Base-by-base conservation (phyloP, 2,888 invertebrate species). In the Aporophyla lueneburgensis region DNA sequence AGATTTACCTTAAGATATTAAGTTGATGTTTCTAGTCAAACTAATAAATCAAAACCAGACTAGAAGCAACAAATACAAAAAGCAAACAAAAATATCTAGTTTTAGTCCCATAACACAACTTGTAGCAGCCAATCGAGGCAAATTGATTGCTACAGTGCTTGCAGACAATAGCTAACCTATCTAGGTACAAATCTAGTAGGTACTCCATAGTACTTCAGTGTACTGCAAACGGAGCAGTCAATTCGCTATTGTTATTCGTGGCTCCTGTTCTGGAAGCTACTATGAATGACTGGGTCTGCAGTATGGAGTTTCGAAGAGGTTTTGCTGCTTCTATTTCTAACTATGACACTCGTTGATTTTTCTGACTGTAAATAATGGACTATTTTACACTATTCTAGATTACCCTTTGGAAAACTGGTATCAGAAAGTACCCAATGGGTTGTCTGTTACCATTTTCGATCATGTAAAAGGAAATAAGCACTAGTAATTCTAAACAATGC, bases 91-190 rank as follows among this genome's bases (percentile, higher is more conserved):
- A 63, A 46, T 33, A 71, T 12, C n/a, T 33, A 14, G 59, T 56
- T 49, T 73, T 61, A 27, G 73, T 43, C 74, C 46, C 21, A 49
- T 43, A 58, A 43, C 56, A 67, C 69, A 51, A 74, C 65, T 69
- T 73, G 73, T 65, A 59, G 58, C 12, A 12, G 53, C 68, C 80
- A 66, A 83, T 76, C 61, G 67, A 71, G 63, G 76, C 73, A 68
- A 80, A 80, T 80, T 80, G 76, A 83, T 83, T 83, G 68, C 80
- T 75, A 79, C 72, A 83, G 63, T 66, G 68, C 56, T 76, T 49
- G 51, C 5, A 68, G 43, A 83, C 83, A 83, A 83, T 83, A 53
- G 76, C 49, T 49, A 19, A 14, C 16, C 56, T 68, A 66, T n/a
- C 27, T 46, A 49, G 21, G 33, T 59, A 68, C 67, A 46, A 16